Evolutionary conservation across 2,113 vertebrate species (phyloP).

Genomic region (Pangasianodon gigas): DNA sequence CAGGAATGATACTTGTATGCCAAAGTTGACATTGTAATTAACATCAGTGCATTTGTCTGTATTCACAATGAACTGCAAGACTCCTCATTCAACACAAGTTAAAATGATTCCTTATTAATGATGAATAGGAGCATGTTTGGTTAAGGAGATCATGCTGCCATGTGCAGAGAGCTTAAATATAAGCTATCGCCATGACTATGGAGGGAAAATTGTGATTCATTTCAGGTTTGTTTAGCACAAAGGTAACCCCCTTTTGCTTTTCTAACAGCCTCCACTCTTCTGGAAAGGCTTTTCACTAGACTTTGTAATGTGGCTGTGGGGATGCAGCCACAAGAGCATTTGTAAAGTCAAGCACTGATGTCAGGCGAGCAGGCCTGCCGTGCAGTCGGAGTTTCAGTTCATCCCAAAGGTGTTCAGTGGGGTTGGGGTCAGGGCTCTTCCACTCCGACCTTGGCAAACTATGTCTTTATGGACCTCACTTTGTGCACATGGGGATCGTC

Average conservation of each 20-base stretch:
- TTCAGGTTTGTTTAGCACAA: not conserved
- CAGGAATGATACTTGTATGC: not conserved
- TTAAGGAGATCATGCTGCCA: not conserved
- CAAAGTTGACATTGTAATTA: not conserved
- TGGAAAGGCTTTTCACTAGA: not conserved
- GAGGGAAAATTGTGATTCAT: not conserved
- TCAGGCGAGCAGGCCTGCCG: too few species aligned
- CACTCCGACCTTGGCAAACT: too few species aligned
- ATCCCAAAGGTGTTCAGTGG: too few species aligned
- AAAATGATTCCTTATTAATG: not conserved
- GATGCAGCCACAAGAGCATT: too few species aligned
- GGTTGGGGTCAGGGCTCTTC: too few species aligned
- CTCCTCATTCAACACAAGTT: not conserved
- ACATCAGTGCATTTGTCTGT: not conserved
- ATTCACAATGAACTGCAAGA: not conserved
- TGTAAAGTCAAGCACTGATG: too few species aligned
- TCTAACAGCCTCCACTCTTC: not conserved
- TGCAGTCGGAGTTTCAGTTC: too few species aligned
- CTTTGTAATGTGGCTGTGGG: too few species aligned
- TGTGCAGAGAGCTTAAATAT: not conserved
- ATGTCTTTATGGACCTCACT: too few species aligned
- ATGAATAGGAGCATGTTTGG: not conserved
- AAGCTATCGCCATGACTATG: not conserved
- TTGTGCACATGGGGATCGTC: too few species aligned
- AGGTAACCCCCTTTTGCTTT: not conserved